Evolutionary conservation across 1,140 invertebrate species (phyloP).

Genomic region (Pristionchus pacificus): DNA sequence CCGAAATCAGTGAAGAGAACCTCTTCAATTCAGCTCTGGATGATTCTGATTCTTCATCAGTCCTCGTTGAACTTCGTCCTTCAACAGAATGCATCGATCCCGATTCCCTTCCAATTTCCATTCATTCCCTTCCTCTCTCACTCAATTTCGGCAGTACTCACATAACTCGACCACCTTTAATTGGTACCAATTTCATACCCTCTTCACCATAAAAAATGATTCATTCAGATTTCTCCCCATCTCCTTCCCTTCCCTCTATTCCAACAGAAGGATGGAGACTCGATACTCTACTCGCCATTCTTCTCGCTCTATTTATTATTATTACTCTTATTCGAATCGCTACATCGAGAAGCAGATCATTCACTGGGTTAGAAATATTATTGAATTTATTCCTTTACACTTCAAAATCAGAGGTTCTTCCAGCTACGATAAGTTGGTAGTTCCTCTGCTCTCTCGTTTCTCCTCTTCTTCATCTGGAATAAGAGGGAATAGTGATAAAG

Average conservation of each 20-base stretch:
- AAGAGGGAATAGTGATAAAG: conserved; percentile 13
- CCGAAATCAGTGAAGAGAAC: conserved; percentile 12
- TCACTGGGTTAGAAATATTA: conserved; percentile 21
- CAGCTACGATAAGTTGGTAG: conserved; percentile 37
- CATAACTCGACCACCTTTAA: no score
- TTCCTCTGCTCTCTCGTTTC: conserved; percentile 29
- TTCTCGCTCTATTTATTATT: conserved; percentile 13
- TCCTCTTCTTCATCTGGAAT: conserved; percentile 21
- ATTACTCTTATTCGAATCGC: conserved; percentile 23
- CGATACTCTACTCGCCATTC: conserved; percentile 12
- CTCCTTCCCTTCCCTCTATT: neutral
- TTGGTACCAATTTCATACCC: neutral
- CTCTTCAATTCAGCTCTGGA: conserved; percentile 19
- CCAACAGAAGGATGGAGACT: conserved; percentile 6
- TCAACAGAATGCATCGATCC: conserved; percentile 27
- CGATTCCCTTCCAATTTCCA: conserved; percentile 23
- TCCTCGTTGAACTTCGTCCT: conserved; percentile 25
- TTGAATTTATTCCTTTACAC: neutral
- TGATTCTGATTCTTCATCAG: conserved; percentile 4
- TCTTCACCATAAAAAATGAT: neutral
- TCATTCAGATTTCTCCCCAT: neutral
- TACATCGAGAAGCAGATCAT: conserved; percentile 15
- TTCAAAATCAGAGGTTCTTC: neutral
- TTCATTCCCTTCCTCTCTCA: neutral
- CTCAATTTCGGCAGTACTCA: no score